phyloP scores from a whole-genome alignment of 2,113 vertebrate species.

The Scomber colias region DNA sequence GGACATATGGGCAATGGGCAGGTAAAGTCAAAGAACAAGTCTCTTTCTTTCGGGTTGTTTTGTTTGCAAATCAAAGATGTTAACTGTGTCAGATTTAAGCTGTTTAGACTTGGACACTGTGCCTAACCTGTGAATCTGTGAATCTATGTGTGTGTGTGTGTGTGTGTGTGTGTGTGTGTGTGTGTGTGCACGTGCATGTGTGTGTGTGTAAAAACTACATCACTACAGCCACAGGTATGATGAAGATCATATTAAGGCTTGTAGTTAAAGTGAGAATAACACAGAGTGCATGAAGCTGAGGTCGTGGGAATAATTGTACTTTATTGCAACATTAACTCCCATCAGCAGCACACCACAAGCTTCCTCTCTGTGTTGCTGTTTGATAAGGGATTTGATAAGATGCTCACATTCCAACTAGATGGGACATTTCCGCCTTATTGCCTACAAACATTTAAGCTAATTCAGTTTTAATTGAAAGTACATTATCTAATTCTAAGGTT shows the following conservation, averaged over 20 bases:
- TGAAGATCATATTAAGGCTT: neutral
- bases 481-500: neutral
- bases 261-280: neutral
- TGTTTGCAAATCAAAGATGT: neutral
- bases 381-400: conserved; percentile 10
- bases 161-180: neutral
- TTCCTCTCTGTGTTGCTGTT: neutral
- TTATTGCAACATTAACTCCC: neutral
- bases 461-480: neutral
- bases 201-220: neutral
- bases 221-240: neutral
- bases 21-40: conserved; percentile 66
- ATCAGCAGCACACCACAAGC: neutral
- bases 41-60: neutral
- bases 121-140: neutral
- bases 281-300: neutral
- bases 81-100: neutral
- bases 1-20: conserved; percentile 82
- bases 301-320: neutral
- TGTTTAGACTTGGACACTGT: no score
- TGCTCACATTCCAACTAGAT: conserved; percentile 19
- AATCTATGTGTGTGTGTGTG: no score
- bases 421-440: neutral
- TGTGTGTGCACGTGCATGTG: neutral
- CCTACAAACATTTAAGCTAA: neutral